Conservation (phyloP, 1,140 invertebrate genomes). For the Euschistus heros region DNA sequence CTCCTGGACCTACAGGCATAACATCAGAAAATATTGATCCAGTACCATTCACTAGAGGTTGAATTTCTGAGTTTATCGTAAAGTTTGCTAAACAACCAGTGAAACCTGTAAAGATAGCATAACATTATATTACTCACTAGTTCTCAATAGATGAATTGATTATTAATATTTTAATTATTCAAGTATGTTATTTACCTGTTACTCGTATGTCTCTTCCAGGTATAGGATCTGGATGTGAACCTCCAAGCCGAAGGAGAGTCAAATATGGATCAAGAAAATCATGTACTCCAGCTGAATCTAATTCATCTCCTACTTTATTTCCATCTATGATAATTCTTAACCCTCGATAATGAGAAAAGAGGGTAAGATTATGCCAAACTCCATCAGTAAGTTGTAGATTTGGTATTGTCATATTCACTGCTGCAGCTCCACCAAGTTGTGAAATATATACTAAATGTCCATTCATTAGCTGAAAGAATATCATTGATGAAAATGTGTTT, state of each 20-base stretch:
- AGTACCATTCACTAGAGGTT: conserved; percentile 70
- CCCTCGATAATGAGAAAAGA: conserved; percentile 54
- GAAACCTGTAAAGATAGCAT: conserved; percentile 46
- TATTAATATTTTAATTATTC: neutral
- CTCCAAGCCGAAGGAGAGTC: conserved; percentile 65
- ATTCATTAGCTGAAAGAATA: conserved; percentile 39
- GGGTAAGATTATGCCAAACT: conserved; percentile 72
- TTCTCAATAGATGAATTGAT: neutral
- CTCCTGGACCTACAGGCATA: conserved; percentile 49
- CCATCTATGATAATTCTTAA: conserved; percentile 60
- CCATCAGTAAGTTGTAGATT: conserved; percentile 51
- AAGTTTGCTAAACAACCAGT: conserved; percentile 85
- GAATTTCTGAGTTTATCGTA: conserved; percentile 75
- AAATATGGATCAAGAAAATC: conserved; percentile 86
- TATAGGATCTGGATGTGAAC: conserved; percentile 47
- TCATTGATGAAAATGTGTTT: neutral
- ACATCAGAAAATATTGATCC: conserved; percentile 66
- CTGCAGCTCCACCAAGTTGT: conserved; percentile 47
- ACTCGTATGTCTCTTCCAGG: conserved; percentile 39
- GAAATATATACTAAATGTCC: conserved; percentile 66
- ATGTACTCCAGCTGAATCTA: conserved; percentile 72
- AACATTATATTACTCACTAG: neutral
- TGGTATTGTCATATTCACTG: conserved; percentile 67
- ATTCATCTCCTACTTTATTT: conserved; percentile 61
- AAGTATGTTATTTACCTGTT: conserved; percentile 32